Evolutionary conservation across 1,140 invertebrate species (phyloP), one percentile per base, ranked within the genome.

Genomic region (Littorina saxatilis): DNA sequence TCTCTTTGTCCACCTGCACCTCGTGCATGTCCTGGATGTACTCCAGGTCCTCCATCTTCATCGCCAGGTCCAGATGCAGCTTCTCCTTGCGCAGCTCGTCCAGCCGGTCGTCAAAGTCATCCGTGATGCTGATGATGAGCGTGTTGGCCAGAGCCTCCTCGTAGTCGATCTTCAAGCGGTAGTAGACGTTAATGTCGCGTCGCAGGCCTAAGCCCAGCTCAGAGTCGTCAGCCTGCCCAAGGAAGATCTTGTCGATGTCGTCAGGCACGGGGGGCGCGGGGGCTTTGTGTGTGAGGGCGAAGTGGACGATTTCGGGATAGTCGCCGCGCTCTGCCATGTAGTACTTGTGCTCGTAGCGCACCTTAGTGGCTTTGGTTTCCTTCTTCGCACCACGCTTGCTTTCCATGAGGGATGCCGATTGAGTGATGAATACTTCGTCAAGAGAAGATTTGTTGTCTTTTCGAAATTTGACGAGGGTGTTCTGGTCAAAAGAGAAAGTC

Each of bases 101-200:
- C 11, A 66, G 58, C 11, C 66, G 40, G 17, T n/a, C 20, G 27
- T 78, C 76, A 63, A 78, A 78, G 15, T 40, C 35, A 37, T 11
- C 39, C 32, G 43, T 78, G 7, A 78, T 11, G 29, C 17, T 27
- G 20, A n/a, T 27, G n/a, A 66, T 27, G 1, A 63, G 5, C 1
- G 40, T n/a, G 40, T 63, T n/a, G 1, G 39, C 35, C 15, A 78
- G 32, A 27, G n/a, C 27, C 23, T 3, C n/a, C 17, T 63, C 3
- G 27, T 39, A 63, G 20, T 63, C 52, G 11, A 27, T 29, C 39
- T 40, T 3, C 3, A 78, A n/a, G 1, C 37, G 35, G 7, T 0
- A 32, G 17, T 63, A 40, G 35, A 13, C 2, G 39, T 40, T 1
- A 1, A 78, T 29, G 20, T 78, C 76, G 4, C 35, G 3, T 39